These are phyloP conservation scores for Ianthella basta DNA, from an alignment of 37 sponge, comb jelly and placozoan genomes.

Conservation along the genomic window DNA sequence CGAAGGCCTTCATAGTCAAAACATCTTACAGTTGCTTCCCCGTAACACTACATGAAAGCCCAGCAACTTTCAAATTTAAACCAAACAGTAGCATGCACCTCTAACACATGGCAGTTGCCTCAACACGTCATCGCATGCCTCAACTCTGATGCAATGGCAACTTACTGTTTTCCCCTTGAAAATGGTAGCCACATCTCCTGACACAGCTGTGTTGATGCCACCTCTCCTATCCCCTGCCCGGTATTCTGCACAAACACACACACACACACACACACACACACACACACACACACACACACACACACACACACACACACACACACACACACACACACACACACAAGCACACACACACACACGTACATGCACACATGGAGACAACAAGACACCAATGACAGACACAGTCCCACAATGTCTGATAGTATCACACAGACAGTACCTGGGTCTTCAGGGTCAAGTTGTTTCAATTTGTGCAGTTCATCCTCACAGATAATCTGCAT, in stretches of 20 bases:
- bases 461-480: conserved; percentile 72
- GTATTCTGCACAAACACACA: conserved; percentile 2
- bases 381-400: background rate
- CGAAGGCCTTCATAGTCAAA: too few relatives aligned
- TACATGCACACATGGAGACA: background rate
- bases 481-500: conserved; percentile 82
- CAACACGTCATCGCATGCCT: too few relatives aligned
- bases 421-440: conserved; percentile 9
- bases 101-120: too few relatives aligned
- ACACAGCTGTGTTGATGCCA: conserved; percentile 86
- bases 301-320: background rate
- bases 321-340: background rate
- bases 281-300: background rate
- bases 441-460: conserved; percentile 41
- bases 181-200: conserved; percentile 74
- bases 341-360: background rate
- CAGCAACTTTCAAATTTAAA: too few relatives aligned
- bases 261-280: too few relatives aligned
- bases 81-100: too few relatives aligned
- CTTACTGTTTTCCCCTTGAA: conserved; percentile 90
- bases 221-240: conserved; percentile 63
- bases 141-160: too few relatives aligned
- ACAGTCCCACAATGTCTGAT: background rate
- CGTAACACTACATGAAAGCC: too few relatives aligned
- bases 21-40: too few relatives aligned